These are phyloP conservation scores for Ornithoptera alexandrae DNA, from an alignment of 2,888 invertebrate genomes.

Conservation along the genomic window DNA sequence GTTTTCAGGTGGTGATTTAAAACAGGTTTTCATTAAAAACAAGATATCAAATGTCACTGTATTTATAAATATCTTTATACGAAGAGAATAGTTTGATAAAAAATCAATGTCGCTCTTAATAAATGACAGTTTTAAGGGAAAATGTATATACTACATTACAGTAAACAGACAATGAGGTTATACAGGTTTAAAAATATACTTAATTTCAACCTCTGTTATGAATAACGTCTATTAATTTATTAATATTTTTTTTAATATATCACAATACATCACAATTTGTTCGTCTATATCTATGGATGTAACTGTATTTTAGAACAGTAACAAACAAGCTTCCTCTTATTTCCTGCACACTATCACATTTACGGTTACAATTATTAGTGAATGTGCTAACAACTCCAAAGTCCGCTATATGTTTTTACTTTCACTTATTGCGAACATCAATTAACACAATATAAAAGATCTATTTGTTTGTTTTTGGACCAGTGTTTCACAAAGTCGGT, in stretches of 20 bases:
- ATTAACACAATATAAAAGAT: not conserved
- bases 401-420: not conserved
- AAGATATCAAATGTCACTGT: constrained; percentile 2
- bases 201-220: too few relatives aligned
- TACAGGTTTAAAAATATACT: too few relatives aligned
- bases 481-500: too few relatives aligned
- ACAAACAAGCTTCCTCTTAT: too few relatives aligned
- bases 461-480: not conserved
- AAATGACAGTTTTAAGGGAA: too few relatives aligned
- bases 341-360: not conserved
- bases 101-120: constrained; percentile 18
- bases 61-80: constrained; percentile 1
- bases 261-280: too few relatives aligned
- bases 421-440: not conserved
- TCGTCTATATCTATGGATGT: too few relatives aligned
- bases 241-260: too few relatives aligned
- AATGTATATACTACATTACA: too few relatives aligned
- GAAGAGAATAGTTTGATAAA: not conserved
- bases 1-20: constrained; percentile 4
- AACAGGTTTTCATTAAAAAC: constrained; percentile 6
- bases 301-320: too few relatives aligned
- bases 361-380: not conserved
- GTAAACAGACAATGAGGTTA: too few relatives aligned
- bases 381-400: not conserved
- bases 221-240: too few relatives aligned